Conservation (phyloP, 1,140 invertebrate genomes). For the Procambarus clarkii region DNA sequence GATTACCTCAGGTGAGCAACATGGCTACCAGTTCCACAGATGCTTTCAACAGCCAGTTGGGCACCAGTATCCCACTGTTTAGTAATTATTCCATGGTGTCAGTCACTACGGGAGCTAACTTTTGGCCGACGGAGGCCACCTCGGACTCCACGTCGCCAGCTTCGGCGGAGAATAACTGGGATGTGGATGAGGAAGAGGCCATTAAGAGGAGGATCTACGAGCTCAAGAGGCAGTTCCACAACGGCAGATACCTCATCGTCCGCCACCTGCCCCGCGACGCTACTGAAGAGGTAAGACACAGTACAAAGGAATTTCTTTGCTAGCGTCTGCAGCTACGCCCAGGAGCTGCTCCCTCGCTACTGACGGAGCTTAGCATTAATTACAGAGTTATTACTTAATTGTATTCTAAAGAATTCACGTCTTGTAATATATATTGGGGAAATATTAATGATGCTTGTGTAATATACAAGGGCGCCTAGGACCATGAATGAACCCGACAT, state of each 20-base stretch:
- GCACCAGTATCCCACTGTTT: conserved; percentile 72
- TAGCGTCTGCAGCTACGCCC: neutral
- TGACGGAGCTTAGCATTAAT: no score
- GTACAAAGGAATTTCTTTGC: neutral
- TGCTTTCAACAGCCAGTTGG: conserved; percentile 72
- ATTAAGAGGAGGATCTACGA: conserved; percentile 75
- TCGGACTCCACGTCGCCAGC: conserved; percentile 71
- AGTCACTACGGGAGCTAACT: conserved; percentile 74
- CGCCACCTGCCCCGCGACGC: conserved; percentile 77
- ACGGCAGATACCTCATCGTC: conserved; percentile 76
- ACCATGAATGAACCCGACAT: no score
- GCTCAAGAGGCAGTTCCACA: conserved; percentile 76
- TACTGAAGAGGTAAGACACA: conserved; percentile 75
- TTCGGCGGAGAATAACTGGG: conserved; percentile 75
- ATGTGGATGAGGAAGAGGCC: conserved; percentile 75
- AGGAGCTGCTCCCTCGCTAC: neutral
- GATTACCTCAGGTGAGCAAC: conserved; percentile 1
- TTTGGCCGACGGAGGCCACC: conserved; percentile 69
- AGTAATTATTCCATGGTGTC: conserved; percentile 73
- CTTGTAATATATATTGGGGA: no score
- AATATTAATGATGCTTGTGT: no score
- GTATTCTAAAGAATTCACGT: no score
- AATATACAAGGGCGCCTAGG: no score
- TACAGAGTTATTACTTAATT: no score
- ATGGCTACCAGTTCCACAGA: conserved; percentile 74